phyloP scores from a whole-genome alignment of 2,888 invertebrate genomes.

The Timema podura region DNA sequence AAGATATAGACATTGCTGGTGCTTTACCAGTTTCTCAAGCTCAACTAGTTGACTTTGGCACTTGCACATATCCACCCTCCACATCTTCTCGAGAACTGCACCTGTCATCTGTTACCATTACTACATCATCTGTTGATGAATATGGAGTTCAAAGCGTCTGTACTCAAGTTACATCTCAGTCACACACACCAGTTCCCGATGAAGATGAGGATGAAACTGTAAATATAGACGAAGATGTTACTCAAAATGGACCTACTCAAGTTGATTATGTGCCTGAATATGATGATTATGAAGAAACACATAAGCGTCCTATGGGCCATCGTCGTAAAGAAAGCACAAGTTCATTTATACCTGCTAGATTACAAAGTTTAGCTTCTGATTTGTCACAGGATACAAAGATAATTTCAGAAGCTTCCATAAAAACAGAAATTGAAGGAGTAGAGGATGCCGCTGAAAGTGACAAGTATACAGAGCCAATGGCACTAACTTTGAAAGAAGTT shows the following conservation, averaged over 20 bases:
- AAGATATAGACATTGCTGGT: constrained; percentile 40
- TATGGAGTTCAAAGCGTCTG: constrained; percentile 50
- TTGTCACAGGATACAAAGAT: constrained; percentile 22
- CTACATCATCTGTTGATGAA: constrained; percentile 49
- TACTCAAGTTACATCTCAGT: constrained; percentile 54
- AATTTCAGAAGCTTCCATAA: constrained; percentile 32
- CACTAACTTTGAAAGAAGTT: constrained; percentile 46
- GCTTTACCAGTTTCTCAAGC: constrained; percentile 24
- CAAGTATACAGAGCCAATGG: constrained; percentile 38
- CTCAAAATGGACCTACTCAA: constrained; percentile 49
- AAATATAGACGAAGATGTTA: constrained; percentile 25
- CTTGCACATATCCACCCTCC: constrained; percentile 44
- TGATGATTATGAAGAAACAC: constrained; percentile 44
- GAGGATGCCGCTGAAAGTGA: constrained; percentile 44
- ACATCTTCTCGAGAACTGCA: constrained; percentile 37
- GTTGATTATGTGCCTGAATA: constrained; percentile 50
- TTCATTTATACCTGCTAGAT: constrained; percentile 38
- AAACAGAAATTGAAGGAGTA: constrained; percentile 35
- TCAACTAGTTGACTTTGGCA: constrained; percentile 39
- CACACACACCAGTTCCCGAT: constrained; percentile 37
- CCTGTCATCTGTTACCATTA: constrained; percentile 50
- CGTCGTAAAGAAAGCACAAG: constrained; percentile 54
- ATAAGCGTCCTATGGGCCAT: constrained; percentile 47
- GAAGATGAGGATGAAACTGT: constrained; percentile 27
- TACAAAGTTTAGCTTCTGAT: constrained; percentile 30